These are phyloP conservation scores for Agrotis clavis DNA, from an alignment of 2,888 invertebrate genomes.

Conservation along the genomic window DNA sequence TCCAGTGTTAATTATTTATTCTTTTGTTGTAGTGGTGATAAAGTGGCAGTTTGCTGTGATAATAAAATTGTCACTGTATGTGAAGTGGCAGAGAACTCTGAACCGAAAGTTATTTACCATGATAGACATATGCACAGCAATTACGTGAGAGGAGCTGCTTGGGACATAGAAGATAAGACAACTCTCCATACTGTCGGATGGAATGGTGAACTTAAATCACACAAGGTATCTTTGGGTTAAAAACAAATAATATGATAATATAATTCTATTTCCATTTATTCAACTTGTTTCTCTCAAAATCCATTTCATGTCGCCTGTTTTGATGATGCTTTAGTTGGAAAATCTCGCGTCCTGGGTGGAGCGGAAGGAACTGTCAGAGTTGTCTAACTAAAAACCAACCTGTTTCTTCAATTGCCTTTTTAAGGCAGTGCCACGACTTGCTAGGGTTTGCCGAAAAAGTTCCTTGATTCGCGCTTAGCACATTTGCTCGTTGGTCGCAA, in stretches of 20 bases:
- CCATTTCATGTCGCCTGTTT: not conserved
- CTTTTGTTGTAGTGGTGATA: conserved; percentile 75
- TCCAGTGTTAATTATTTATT: not conserved
- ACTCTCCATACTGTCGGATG: conserved; percentile 91
- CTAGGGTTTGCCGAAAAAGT: too few relatives aligned
- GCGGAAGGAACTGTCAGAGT: too few relatives aligned
- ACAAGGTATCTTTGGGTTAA: conserved; percentile 70
- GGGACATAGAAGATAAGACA: conserved; percentile 82
- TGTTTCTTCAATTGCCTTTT: too few relatives aligned
- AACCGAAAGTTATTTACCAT: conserved; percentile 75
- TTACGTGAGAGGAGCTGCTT: conserved; percentile 90
- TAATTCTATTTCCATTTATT: conserved; percentile 23
- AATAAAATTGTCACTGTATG: conserved; percentile 85
- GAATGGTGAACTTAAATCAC: conserved; percentile 88
- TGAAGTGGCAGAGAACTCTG: conserved; percentile 70
- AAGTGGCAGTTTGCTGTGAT: conserved; percentile 86
- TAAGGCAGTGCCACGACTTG: too few relatives aligned
- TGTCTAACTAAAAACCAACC: too few relatives aligned
- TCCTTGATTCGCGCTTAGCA: too few relatives aligned
- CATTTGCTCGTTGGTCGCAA: too few relatives aligned
- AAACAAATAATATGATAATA: conserved; percentile 17
- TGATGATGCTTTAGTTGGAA: not conserved
- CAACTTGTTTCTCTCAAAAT: conserved; percentile 4
- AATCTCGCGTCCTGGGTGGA: too few relatives aligned
- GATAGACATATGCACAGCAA: conserved; percentile 83